These are phyloP conservation scores for Acanthurus leucopareius DNA, from an alignment of 2,797 vertebrate species.

Conservation along the genomic window DNA sequence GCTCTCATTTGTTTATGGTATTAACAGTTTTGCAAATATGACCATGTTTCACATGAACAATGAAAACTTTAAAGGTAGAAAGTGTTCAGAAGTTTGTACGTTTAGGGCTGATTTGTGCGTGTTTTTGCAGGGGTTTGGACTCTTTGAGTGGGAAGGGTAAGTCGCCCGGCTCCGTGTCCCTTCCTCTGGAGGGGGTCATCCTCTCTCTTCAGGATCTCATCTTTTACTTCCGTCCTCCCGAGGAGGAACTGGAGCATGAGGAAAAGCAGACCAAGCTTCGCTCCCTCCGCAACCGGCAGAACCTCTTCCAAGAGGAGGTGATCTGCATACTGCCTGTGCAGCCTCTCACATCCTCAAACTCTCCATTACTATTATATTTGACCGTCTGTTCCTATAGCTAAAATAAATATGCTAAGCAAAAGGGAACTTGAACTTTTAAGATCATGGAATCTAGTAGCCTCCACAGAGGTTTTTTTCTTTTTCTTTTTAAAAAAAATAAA, in stretches of 20 bases:
- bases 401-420: constrained; percentile 2
- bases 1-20: not conserved
- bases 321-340: not conserved
- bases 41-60: not conserved
- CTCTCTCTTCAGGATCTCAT: constrained; percentile 95
- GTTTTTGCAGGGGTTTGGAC: constrained; percentile 87
- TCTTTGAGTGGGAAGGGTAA: constrained; percentile 91
- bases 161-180: constrained; percentile 78
- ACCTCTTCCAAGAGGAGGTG: constrained; percentile 97
- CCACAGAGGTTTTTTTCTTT: no score
- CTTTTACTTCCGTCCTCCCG: constrained; percentile 92
- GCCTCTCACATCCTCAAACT: not conserved
- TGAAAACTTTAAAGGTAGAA: not conserved
- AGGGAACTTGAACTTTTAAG: not conserved
- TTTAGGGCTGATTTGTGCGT: not conserved
- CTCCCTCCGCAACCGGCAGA: constrained; percentile 93
- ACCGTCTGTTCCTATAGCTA: not conserved
- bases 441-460: no score
- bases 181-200: constrained; percentile 91
- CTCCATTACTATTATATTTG: not conserved
- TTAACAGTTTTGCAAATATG: not conserved
- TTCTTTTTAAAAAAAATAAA: no score
- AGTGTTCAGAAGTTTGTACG: no score
- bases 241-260: constrained; percentile 93
- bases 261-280: constrained; percentile 95